phyloP scores from a whole-genome alignment of 2,113 vertebrate genomes.

The Hiodon alosoides region DNA sequence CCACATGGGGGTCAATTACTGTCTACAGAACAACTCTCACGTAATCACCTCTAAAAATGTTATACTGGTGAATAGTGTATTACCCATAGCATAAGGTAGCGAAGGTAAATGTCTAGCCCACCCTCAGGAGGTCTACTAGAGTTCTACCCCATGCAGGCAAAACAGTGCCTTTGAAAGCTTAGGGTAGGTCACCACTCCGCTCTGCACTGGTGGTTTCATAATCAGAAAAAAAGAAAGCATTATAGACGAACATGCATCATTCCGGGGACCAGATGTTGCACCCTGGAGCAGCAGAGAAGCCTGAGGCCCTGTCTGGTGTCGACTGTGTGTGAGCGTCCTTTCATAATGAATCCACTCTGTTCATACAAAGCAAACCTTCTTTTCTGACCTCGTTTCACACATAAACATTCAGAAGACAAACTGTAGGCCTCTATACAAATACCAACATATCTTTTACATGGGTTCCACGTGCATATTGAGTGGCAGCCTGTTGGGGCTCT shows the following conservation, averaged over 20 bases:
- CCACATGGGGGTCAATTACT: too few species aligned
- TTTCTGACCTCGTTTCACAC: conserved; percentile 39
- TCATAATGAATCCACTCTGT: conserved; percentile 34
- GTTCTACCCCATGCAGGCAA: too few species aligned
- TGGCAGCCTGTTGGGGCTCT: neutral
- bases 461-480: neutral
- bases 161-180: conserved; percentile 15
- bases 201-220: conserved; percentile 17
- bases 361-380: conserved; percentile 43
- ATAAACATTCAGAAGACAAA: conserved; percentile 12
- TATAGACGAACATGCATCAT: conserved; percentile 40
- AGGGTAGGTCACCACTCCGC: conserved; percentile 27
- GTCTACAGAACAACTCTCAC: too few species aligned
- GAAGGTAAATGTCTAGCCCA: too few species aligned
- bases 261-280: conserved; percentile 54
- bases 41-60: too few species aligned
- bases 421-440: neutral
- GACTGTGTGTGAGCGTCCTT: conserved; percentile 18
- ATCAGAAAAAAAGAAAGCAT: conserved; percentile 24
- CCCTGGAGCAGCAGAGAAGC: conserved; percentile 48
- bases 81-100: too few species aligned
- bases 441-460: neutral
- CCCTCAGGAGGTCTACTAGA: too few species aligned
- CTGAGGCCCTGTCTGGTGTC: conserved; percentile 50
- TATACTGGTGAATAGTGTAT: too few species aligned